Evolutionary conservation across 1,140 invertebrate genomes (phyloP).

Genomic region (Diprion similis): DNA sequence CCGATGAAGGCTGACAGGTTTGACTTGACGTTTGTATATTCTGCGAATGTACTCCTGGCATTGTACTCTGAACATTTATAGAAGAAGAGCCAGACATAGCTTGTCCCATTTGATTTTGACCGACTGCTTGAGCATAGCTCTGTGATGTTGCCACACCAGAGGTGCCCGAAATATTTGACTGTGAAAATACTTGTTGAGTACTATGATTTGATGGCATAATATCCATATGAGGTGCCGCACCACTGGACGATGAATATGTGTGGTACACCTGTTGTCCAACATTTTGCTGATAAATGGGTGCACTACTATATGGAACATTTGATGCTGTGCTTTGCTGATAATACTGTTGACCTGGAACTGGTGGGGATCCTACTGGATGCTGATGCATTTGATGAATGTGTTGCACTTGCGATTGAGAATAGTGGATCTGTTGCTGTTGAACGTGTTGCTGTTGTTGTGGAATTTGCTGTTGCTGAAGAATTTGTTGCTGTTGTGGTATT

Average conservation of each 20-base stretch:
- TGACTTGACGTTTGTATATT: constrained; percentile 35
- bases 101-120: constrained; percentile 42
- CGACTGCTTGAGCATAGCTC: constrained; percentile 45
- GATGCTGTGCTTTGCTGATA: constrained; percentile 47
- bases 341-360: constrained; percentile 49
- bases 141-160: constrained; percentile 42
- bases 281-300: constrained; percentile 49
- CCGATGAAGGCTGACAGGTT: constrained; percentile 18
- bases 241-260: constrained; percentile 24
- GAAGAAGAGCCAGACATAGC: constrained; percentile 43
- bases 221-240: constrained; percentile 44
- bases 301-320: constrained; percentile 35
- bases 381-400: constrained; percentile 52
- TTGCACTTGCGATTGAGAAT: constrained; percentile 42
- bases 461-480: constrained; percentile 32
- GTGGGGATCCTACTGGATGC: constrained; percentile 39
- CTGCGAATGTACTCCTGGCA: constrained; percentile 41
- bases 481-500: constrained; percentile 37
- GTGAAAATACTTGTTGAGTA: constrained; percentile 49
- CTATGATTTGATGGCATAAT: constrained; percentile 46
- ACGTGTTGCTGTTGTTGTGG: constrained; percentile 26
- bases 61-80: constrained; percentile 44
- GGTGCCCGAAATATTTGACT: constrained; percentile 39
- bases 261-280: constrained; percentile 31
- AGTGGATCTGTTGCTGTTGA: constrained; percentile 43